Conservation (phyloP, 2,113 vertebrate genomes). For the Carlito syrichta region DNA sequence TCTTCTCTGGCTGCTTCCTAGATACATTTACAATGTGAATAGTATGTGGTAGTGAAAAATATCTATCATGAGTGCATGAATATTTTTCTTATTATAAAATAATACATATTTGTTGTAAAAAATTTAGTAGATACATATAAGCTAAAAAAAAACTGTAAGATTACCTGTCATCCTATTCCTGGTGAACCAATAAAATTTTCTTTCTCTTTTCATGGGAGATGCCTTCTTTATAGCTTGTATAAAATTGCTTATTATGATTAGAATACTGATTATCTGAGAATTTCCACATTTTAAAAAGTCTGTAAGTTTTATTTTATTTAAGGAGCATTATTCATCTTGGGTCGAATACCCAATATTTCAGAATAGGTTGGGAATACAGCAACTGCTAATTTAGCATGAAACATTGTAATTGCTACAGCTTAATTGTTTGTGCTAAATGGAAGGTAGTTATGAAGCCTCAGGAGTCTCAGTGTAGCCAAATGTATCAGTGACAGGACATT, state of each 20-base stretch:
- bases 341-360: background rate
- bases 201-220: conserved; percentile 14
- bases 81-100: conserved; percentile 17
- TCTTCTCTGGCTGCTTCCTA: background rate
- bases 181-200: background rate
- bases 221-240: background rate
- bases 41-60: background rate
- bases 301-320: conserved; percentile 30
- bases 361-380: conserved; percentile 19
- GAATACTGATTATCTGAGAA: conserved; percentile 16
- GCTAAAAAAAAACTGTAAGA: background rate
- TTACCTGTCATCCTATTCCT: background rate
- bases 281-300: conserved; percentile 11
- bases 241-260: conserved; percentile 5
- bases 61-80: background rate
- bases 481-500: conserved; percentile 30
- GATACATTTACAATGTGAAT: background rate
- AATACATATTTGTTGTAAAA: background rate
- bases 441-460: conserved; percentile 31
- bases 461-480: conserved; percentile 13
- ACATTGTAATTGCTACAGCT: conserved; percentile 15
- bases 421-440: conserved; percentile 58
- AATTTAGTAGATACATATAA: background rate
- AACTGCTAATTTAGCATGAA: conserved; percentile 50
- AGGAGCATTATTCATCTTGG: background rate